Evolutionary conservation across 2,113 vertebrate species (phyloP).

Genomic region (Crotalus viridis): DNA sequence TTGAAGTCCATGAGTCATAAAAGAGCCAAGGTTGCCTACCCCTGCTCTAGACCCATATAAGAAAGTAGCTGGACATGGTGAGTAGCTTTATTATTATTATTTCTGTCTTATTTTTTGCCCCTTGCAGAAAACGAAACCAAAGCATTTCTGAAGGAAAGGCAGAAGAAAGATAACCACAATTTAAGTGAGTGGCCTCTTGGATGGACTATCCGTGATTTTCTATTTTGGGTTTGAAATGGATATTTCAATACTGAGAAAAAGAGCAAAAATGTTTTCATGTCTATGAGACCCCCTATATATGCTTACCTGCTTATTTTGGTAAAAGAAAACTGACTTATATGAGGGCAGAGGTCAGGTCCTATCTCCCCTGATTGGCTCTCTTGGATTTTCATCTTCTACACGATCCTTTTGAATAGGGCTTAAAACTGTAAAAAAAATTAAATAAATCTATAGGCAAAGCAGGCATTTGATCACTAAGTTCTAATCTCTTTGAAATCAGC

Average conservation of each 20-base stretch:
- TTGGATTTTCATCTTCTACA: neutral
- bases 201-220: neutral
- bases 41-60: neutral
- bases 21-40: too few relatives aligned
- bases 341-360: neutral
- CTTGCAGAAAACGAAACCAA: conserved; percentile 78
- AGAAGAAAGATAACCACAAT: conserved; percentile 93
- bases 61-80: neutral
- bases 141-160: conserved; percentile 83
- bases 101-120: neutral
- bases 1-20: too few relatives aligned
- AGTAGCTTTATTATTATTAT: neutral
- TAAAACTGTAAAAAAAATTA: neutral
- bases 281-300: neutral
- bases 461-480: neutral
- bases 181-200: conserved; percentile 75
- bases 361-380: neutral
- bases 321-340: neutral
- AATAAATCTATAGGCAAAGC: neutral
- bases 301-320: neutral
- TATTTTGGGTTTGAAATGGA: neutral
- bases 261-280: neutral
- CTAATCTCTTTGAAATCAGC: neutral
- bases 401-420: neutral
- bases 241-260: neutral